Evolutionary conservation across 2,797 vertebrate genomes (phyloP), one percentile per base, ranked within the genome.

Genomic region (Lutjanus campechanus): DNA sequence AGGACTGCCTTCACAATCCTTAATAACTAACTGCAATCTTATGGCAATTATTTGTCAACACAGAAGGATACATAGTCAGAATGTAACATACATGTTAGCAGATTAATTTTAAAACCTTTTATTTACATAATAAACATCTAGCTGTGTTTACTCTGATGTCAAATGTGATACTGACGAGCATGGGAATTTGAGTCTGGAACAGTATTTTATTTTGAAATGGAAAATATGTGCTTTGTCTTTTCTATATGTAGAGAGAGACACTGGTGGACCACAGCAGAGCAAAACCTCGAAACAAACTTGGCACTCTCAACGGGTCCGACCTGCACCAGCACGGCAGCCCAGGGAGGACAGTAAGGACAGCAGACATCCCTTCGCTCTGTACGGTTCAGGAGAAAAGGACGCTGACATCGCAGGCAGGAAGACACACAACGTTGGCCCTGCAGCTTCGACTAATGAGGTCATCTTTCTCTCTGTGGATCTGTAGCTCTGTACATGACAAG

Each of bases 351-450:
- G 88, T 44, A 97, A 95, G 82, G 96, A 96, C 64, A 93, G 92
- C 62, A 96, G 95, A 55, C 97, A 97, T 79, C 97, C 98, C 0
- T 99, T 99, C 71, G 97, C 96, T 56, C 91, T 99, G 56, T 99
- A 99, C 16, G 98, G 96, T 43, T 96, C 96, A 87, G 98, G 97
- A 66, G 97, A 99, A 85, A 97, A 90, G 75, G 93, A 96, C 67
- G 96, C 94, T 0, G 96, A 98, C 73, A 97, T 96, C 0, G 96
- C 97, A 9, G 94, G 90, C 73, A 97, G 96, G 69, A 98, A 96
- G 91, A 99, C 98, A 0, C 97, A 99, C 93, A 99, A 99, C 0
- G 97, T 99, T 8, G 90, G 96, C 1, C 97, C 97, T 10, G 95
- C 93, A 2, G 96, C 97, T 61, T 96, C 97, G 0, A 96, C 92